Conservation (phyloP, 2,797 vertebrate species). For the Xenopus petersii region DNA sequence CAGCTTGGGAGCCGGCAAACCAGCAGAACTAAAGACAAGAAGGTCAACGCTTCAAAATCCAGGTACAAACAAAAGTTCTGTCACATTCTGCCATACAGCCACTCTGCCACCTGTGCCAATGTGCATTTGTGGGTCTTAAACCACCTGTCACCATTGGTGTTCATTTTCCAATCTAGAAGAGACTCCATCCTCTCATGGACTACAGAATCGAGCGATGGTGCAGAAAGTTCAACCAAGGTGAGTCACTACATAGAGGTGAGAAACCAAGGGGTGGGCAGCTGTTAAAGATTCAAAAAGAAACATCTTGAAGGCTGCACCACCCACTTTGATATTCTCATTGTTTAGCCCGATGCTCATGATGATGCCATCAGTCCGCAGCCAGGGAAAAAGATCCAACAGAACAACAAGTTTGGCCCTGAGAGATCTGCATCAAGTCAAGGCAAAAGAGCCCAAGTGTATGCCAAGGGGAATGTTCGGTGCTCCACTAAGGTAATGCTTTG, state of each 20-base stretch:
- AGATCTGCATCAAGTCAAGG: not conserved
- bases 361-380: not conserved
- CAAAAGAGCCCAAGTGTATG: not conserved
- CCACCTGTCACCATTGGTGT: not conserved
- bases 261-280: no score
- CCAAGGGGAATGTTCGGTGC: not conserved
- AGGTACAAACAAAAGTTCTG: not conserved
- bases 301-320: no score
- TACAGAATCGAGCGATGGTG: constrained; percentile 17
- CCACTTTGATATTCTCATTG: not conserved
- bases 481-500: no score
- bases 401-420: not conserved
- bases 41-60: not conserved
- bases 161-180: constrained; percentile 24
- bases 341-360: not conserved
- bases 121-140: not conserved
- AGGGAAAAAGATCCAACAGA: no score
- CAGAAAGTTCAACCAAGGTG: constrained; percentile 4
- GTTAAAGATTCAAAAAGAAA: no score
- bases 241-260: not conserved
- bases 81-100: no score
- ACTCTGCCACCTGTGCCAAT: no score
- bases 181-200: constrained; percentile 12
- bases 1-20: not conserved
- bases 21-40: constrained; percentile 6